phyloP scores from a whole-genome alignment of 2,797 vertebrate species.

The Microctenopoma stevenorrisi region DNA sequence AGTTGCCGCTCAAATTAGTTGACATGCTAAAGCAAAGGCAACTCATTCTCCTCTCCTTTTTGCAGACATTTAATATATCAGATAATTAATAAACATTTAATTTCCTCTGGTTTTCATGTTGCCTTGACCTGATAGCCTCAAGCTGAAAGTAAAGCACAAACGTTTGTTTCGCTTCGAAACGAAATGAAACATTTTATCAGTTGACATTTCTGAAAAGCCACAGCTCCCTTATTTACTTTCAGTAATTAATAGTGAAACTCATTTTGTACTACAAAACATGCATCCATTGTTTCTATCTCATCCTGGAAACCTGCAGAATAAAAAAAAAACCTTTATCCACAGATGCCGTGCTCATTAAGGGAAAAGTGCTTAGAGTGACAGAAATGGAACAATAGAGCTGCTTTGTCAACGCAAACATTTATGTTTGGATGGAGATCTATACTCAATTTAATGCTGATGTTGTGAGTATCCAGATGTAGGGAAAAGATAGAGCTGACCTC shows the following conservation, averaged over 20 bases:
- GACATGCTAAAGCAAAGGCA: neutral
- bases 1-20: neutral
- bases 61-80: conserved; percentile 35
- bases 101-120: conserved; percentile 19
- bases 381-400: conserved; percentile 69
- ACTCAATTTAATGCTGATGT: conserved; percentile 38
- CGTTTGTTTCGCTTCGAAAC: no score
- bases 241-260: no score
- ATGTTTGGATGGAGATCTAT: conserved; percentile 50
- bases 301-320: conserved; percentile 7
- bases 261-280: neutral
- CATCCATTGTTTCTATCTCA: neutral
- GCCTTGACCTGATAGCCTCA: no score
- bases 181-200: no score
- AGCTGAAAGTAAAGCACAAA: no score
- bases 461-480: conserved; percentile 51
- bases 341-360: conserved; percentile 58
- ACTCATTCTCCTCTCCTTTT: neutral
- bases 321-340: conserved; percentile 30
- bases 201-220: no score
- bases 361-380: conserved; percentile 57
- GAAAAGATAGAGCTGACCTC: conserved; percentile 40
- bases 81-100: conserved; percentile 54
- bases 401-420: conserved; percentile 52
- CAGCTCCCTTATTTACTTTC: no score